phyloP scores from a whole-genome alignment of 1,140 invertebrate species.

The Calosoma granatense region DNA sequence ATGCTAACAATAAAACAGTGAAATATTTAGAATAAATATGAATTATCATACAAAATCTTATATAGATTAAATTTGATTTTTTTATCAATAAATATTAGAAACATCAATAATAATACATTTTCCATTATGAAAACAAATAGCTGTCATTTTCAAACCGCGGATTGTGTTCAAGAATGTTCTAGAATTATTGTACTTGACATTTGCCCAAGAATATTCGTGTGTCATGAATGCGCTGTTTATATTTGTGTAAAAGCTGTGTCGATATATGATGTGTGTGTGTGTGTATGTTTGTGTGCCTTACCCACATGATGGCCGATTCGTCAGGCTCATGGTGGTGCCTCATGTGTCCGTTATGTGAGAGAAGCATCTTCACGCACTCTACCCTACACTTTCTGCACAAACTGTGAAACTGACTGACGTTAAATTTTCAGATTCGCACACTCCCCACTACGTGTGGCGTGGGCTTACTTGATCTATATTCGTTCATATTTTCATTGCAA shows the following conservation, averaged over 20 bases:
- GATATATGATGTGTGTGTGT: no score
- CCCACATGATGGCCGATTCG: slow-evolving; percentile 26
- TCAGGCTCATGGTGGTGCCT: slow-evolving; percentile 17
- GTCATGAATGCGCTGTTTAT: no score
- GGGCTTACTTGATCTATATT: not conserved
- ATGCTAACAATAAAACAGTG: no score
- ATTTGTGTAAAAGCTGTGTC: no score
- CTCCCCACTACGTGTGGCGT: not conserved
- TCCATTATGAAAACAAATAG: no score
- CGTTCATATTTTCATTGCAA: not conserved
- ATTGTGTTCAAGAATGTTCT: not conserved
- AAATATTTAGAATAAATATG: no score
- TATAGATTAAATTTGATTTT: no score
- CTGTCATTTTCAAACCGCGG: no score
- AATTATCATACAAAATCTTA: no score
- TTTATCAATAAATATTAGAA: no score
- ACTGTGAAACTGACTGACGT: not conserved
- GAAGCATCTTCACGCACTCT: slow-evolving; percentile 20
- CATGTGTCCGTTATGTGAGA: slow-evolving; percentile 24
- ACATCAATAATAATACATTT: no score
- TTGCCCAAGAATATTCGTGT: not conserved
- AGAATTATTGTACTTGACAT: not conserved
- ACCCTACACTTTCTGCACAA: not conserved
- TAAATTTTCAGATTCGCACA: not conserved
- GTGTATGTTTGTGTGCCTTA: slow-evolving; percentile 23